phyloP scores from a whole-genome alignment of 2,113 vertebrate genomes.

The Macroglossus sobrinus region DNA sequence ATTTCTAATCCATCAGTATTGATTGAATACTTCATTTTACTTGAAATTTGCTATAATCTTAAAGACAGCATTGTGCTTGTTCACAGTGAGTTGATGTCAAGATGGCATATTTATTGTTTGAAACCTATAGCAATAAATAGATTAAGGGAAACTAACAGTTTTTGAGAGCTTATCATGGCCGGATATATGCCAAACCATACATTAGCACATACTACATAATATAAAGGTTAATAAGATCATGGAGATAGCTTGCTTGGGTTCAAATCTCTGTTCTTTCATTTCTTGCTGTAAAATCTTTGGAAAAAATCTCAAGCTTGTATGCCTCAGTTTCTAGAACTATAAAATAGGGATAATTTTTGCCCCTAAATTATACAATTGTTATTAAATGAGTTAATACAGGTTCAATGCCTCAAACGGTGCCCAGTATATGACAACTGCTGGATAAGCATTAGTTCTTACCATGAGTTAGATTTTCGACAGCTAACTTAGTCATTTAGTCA shows the following conservation, averaged over 20 bases:
- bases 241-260: background rate
- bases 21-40: background rate
- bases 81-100: background rate
- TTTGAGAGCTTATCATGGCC: background rate
- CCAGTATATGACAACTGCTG: background rate
- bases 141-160: background rate
- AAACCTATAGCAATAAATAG: background rate
- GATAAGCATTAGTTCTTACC: background rate
- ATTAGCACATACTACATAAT: background rate
- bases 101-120: slow-evolving; percentile 46
- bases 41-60: background rate
- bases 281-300: background rate
- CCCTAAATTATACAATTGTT: background rate
- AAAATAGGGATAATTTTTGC: background rate
- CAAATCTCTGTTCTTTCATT: background rate
- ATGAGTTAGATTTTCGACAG: background rate
- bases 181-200: background rate
- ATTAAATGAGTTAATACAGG: background rate
- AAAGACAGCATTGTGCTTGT: background rate
- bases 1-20: background rate
- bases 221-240: background rate
- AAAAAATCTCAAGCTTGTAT: background rate
- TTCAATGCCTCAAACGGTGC: background rate
- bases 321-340: background rate
- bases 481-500: background rate